Conservation (phyloP, 2,113 vertebrate genomes). For the Eubucco bourcierii region DNA sequence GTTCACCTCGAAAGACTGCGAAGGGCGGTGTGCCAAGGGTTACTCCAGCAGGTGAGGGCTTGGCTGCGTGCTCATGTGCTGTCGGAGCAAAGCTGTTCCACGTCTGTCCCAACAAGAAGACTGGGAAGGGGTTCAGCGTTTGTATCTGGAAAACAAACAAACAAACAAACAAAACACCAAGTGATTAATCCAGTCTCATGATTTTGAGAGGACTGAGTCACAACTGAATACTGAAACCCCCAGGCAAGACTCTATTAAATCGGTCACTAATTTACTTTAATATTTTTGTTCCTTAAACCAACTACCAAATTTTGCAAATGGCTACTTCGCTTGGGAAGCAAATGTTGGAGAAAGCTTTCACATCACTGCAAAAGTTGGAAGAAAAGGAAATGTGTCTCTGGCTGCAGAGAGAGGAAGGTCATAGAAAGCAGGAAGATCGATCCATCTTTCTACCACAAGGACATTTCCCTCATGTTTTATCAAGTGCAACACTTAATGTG, state of each 20-base stretch:
- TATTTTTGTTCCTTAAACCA: not conserved
- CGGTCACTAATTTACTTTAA: not conserved
- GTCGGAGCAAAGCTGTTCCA: fast-evolving
- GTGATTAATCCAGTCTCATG: not conserved
- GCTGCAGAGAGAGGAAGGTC: not conserved
- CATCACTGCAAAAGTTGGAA: fast-evolving
- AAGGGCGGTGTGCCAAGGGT: fast-evolving
- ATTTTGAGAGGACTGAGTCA: conserved; percentile 25
- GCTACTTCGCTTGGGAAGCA: not conserved
- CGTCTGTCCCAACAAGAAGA: not conserved
- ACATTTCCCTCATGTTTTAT: not conserved
- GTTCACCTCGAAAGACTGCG: not conserved
- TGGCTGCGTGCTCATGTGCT: fast-evolving
- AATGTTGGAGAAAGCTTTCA: not conserved
- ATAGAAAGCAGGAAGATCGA: not conserved
- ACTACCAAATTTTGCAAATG: not conserved
- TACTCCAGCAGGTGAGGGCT: not conserved
- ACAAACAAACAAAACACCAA: too few species aligned
- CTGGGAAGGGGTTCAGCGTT: not conserved
- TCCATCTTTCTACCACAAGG: fast-evolving
- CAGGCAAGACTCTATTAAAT: not conserved
- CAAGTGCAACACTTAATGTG: not conserved
- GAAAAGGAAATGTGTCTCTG: not conserved
- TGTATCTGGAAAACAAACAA: not conserved
- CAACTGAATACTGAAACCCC: not conserved